phyloP scores from a whole-genome alignment of 1,140 invertebrate species.

The Bombus confusus region DNA sequence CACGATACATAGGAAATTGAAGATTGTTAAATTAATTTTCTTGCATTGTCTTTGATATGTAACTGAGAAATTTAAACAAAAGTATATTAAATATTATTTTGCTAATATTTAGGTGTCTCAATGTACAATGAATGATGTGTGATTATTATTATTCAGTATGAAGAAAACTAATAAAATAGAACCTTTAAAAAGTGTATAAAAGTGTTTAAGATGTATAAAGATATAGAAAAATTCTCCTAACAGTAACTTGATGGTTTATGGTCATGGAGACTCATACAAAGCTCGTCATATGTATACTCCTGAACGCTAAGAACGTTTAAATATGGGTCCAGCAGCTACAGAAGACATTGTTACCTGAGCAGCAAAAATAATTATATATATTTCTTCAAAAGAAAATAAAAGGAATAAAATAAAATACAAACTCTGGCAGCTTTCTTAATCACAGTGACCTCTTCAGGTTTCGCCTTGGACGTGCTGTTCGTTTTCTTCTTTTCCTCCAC shows the following conservation, averaged over 20 bases:
- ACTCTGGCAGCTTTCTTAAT: slow-evolving; percentile 48
- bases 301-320: neutral
- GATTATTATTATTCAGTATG: neutral
- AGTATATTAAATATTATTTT: neutral
- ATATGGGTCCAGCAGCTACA: neutral
- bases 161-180: neutral
- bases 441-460: slow-evolving; percentile 43
- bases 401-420: slow-evolving; percentile 19
- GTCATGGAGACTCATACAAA: neutral
- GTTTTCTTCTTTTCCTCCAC: slow-evolving; percentile 27
- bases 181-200: neutral
- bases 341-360: slow-evolving; percentile 43
- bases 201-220: neutral
- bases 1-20: slow-evolving; percentile 45
- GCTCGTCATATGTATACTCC: neutral
- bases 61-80: neutral
- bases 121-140: neutral
- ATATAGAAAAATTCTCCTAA: neutral
- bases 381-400: neutral
- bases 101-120: neutral
- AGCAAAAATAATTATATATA: neutral
- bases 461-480: neutral
- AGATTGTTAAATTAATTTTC: neutral
- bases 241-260: neutral
- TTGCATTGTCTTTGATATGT: neutral